Base-by-base conservation (phyloP, 1,140 invertebrate species). In the Ectropis grisescens region DNA sequence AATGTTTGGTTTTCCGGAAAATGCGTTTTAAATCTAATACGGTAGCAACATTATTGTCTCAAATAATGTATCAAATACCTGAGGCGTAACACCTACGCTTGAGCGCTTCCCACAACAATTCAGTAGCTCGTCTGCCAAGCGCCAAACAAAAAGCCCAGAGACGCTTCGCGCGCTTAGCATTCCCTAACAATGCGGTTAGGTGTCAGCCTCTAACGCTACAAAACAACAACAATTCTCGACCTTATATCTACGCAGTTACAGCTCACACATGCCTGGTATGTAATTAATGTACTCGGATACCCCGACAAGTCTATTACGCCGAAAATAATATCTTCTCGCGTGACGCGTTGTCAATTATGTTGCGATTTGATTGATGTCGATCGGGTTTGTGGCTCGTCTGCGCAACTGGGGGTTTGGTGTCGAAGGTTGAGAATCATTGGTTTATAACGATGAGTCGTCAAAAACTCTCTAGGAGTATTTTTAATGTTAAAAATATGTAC, bases 221-320 rank as follows among this genome's bases (percentile, higher is more conserved):
- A 2, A 22, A 33, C n/a, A 12, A 9, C 9, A 12, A 1, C 7
- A 8, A 11, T 35, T 26, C 25, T 9, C 22, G 15, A 9, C 33
- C 23, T 14, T 25, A 27, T n/a, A n/a, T 11, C n/a, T 19, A 19
- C 30, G 23, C 12, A n/a, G 15, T 43, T 19, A 19, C 16, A 19
- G 8, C 16, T 19, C 8, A 8, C 16, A 19, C 8, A 19, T 19
- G 16, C 8, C 8, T 3, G 3, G 16, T 10, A 47, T 53, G 52
- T 61, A 64, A 71, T 68, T 71, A 68, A 71, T 71, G 52, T 69
- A 59, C 53, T 50, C 38, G 47, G 53, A 50, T 45, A 48, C 42
- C 26, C 52, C 46, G 52, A 67, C 62, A 57, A 60, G 51, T 61
- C 57, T 65, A 65, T 70, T 65, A 67, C 41, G 54, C 38, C 37